Base-by-base conservation (phyloP, 2,797 vertebrate species). In the Tachyglossus aculeatus region DNA sequence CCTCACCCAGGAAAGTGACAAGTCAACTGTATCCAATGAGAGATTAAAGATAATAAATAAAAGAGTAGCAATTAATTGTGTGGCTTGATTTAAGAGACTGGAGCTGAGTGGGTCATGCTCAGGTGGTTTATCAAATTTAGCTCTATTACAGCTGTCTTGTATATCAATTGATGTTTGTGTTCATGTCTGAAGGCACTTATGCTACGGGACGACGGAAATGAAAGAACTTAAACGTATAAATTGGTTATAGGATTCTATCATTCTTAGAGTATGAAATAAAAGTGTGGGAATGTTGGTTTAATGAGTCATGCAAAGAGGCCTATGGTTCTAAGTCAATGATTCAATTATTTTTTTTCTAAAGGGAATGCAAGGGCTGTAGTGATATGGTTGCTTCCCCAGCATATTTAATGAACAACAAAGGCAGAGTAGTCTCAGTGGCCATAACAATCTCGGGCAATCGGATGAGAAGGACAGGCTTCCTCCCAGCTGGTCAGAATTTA, bases 231-330 rank as follows among this genome's bases (percentile, higher is more conserved):
- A 90, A 83, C 1, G 2, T 83, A 83, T 55, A 87, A 86, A 85
- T 63, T 71, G 87, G 71, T 86, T 83, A 73, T 58, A 77, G n/a
- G 77, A 85, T 81, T 87, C 88, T 88, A 83, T 90, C 81, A 82
- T 77, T 90, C 86, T 85, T 72, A 77, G 32, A 57, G 61, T 77
- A 61, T 18, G 44, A 88, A 86, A 88, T 76, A 74, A 74, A 83
- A 85, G 86, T 82, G 81, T 78, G 85, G 80, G 78, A 91, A 90
- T 88, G 88, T 89, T 89, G 89, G 89, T 79, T 93, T 91, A 93
- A 93, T 92, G 91, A 92, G 89, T 91, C 91, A 90, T 92, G 89
- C 85, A 88, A 72, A 83, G 63, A 31, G 12, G 74, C 72, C 78
- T 68, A 65, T 69, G 81, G 78, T 89, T 90, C 86, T 84, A 69